Base-by-base conservation (phyloP, 2,113 vertebrate genomes). In the Microcebus griseorufus region DNA sequence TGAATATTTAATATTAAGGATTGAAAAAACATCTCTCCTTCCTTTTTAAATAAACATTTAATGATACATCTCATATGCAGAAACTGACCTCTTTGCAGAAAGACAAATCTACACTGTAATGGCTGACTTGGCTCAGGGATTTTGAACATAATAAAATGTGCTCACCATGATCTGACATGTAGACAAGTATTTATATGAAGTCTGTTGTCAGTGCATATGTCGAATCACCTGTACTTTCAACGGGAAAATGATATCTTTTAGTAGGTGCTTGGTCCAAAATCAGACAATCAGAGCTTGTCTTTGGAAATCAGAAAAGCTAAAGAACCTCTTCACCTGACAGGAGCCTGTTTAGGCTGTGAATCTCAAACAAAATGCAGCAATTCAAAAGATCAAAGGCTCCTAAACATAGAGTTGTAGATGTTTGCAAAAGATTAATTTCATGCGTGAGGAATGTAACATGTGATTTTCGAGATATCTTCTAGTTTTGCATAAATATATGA, bases 241-340 rank as follows among this genome's bases (percentile, higher is more conserved):
- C 48, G 37, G 88, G 58, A 97, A 93, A 97, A 72, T 72, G 34
- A 93, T 92, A 81, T n/a, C 45, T 90, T 91, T 93, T 90, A 91
- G 70, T 84, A 95, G 84, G 83, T 93, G 60, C 22, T 60, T 69
- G 55, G 23, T 88, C 48, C 17, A 96, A 88, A 96, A 88, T 81
- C 60, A 95, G 48, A n/a, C 65, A 65, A 53, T 96, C 37, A 34
- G 14, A 80, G 81, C 62, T 94, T 92, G 45, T 94, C 80, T 93
- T 92, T 93, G 76, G 83, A 88, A 94, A 78, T 80, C 62, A 83
- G 62, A 92, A 85, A 85, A 85, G 5, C 53, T 76, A 17, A 92
- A n/a, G 84, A 69, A 60, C 27, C 18, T 64, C 89, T 37, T 96
- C 11, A 37, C 34, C 69, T 90, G 39, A 18, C 73, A 62, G 17